phyloP scores from a whole-genome alignment of 2,888 invertebrate species.

The Falcaria lacertinaria region DNA sequence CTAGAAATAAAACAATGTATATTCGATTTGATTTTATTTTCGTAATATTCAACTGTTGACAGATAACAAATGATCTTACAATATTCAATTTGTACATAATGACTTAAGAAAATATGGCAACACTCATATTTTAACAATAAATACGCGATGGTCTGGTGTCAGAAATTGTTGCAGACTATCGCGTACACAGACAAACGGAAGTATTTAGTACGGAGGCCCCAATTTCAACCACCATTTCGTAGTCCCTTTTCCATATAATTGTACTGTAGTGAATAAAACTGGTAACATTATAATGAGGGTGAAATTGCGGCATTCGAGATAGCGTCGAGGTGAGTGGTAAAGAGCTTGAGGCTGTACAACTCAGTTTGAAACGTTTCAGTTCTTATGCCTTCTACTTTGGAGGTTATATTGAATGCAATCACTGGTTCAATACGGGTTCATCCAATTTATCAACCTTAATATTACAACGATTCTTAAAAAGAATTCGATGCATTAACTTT shows the following conservation, averaged over 20 bases:
- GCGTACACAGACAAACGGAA: slow-evolving; percentile 21
- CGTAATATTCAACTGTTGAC: slow-evolving; percentile 79
- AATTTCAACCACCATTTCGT: slow-evolving; percentile 21
- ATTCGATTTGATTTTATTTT: slow-evolving; percentile 73
- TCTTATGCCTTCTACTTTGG: not conserved
- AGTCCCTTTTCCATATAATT: not conserved
- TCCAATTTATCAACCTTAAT: no score
- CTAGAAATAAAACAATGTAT: slow-evolving; percentile 41
- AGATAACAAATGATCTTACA: slow-evolving; percentile 79
- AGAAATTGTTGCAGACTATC: slow-evolving; percentile 21
- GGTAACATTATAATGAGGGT: not conserved
- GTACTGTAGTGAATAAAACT: not conserved
- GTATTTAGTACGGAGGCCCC: slow-evolving; percentile 15
- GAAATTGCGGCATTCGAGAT: not conserved
- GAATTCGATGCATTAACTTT: not conserved
- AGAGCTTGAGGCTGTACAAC: not conserved
- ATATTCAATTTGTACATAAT: slow-evolving; percentile 79
- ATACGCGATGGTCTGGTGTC: slow-evolving; percentile 50
- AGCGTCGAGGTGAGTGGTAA: not conserved
- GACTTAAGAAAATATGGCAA: slow-evolving; percentile 80
- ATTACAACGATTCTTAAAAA: not conserved
- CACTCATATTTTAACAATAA: slow-evolving; percentile 77
- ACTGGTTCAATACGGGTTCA: no score
- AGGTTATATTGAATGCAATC: no score
- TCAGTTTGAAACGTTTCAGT: not conserved